Conservation (phyloP, 2,797 vertebrate species). For the Semaprochilodus insignis region DNA sequence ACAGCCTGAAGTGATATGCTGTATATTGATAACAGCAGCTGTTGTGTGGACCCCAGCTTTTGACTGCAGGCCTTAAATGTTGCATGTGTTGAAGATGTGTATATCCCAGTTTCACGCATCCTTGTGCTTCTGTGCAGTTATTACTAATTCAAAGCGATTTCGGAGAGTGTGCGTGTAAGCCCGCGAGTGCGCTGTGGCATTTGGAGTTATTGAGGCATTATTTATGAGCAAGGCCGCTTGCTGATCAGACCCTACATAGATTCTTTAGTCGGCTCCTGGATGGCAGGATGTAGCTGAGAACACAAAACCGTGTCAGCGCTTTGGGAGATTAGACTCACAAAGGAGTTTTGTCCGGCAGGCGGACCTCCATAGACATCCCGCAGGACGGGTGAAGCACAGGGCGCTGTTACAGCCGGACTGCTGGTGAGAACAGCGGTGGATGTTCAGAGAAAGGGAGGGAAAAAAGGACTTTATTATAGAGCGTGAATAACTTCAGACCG, state of each 20-base stretch:
- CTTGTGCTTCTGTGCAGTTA: background rate
- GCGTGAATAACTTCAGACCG: slow-evolving; percentile 22
- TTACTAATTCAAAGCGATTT: background rate
- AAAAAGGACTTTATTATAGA: slow-evolving; percentile 26
- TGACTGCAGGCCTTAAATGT: background rate
- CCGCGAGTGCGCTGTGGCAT: slow-evolving; percentile 49
- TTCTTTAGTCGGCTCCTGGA: slow-evolving; percentile 66
- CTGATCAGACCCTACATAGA: slow-evolving; percentile 69
- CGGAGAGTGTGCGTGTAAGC: background rate
- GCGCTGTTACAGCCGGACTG: slow-evolving; percentile 60
- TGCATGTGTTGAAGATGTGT: background rate
- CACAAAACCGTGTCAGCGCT: slow-evolving; percentile 77
- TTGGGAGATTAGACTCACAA: slow-evolving; percentile 77
- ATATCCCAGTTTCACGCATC: background rate
- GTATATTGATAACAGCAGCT: background rate
- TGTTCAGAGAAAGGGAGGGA: slow-evolving; percentile 26
- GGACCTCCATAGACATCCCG: slow-evolving; percentile 54
- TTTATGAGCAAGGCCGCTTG: slow-evolving; percentile 65
- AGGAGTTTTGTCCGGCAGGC: slow-evolving; percentile 76
- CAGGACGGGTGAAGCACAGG: background rate
- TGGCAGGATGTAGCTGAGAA: slow-evolving; percentile 74
- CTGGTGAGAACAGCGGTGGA: slow-evolving; percentile 63
- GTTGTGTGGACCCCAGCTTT: background rate
- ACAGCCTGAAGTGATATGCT: background rate
- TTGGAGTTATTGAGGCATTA: slow-evolving; percentile 57